Conservation (phyloP, 2,113 vertebrate species). For the Tursiops truncatus region DNA sequence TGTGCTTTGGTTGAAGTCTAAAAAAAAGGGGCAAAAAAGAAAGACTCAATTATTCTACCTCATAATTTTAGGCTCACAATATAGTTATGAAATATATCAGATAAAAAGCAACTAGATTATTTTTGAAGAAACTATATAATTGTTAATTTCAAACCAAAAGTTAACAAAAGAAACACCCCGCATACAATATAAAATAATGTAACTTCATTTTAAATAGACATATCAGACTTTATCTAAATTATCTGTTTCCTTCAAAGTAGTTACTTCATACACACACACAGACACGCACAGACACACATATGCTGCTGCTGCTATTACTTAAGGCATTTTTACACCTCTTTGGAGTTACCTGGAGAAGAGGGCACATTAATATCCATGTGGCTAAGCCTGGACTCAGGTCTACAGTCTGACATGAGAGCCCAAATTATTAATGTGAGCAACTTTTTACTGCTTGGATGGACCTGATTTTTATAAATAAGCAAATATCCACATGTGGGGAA, state of each 20-base stretch:
- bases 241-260: background rate
- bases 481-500: background rate
- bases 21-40: constrained; percentile 42
- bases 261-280: background rate
- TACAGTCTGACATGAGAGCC: background rate
- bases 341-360: background rate
- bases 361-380: background rate
- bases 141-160: constrained; percentile 35
- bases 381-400: background rate
- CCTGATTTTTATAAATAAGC: constrained; percentile 29
- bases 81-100: constrained; percentile 1
- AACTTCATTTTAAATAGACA: constrained; percentile 38
- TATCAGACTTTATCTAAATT: background rate
- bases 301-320: background rate
- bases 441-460: background rate
- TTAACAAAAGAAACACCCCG: background rate
- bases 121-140: background rate
- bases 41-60: constrained; percentile 28
- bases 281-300: background rate
- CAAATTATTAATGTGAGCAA: background rate
- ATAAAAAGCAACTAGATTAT: constrained; percentile 16
- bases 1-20: constrained; percentile 82
- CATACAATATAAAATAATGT: background rate
- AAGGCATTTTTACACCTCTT: background rate
- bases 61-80: constrained; percentile 38